Conservation (phyloP, 2,888 invertebrate species). For the Ennomos erosarius region DNA sequence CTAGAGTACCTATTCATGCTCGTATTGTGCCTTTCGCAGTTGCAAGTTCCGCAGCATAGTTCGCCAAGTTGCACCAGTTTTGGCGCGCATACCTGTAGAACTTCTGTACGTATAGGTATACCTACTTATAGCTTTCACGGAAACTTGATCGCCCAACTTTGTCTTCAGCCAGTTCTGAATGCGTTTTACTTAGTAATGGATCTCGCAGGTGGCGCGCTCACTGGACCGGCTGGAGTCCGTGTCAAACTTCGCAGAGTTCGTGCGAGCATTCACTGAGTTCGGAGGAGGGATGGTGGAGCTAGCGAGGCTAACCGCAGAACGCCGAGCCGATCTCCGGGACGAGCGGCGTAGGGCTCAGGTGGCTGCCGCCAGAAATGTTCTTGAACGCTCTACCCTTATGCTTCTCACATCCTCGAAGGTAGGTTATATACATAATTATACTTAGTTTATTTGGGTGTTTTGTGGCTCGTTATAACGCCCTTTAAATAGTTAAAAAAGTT, state of each 20-base stretch:
- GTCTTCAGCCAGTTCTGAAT: slow-evolving; percentile 33
- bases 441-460: too few species aligned
- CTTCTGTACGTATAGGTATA: too few species aligned
- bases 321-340: slow-evolving; percentile 94
- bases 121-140: slow-evolving; percentile 32
- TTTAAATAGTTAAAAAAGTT: too few species aligned
- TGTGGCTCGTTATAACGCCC: too few species aligned
- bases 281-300: slow-evolving; percentile 99
- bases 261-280: slow-evolving; percentile 99
- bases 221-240: slow-evolving; percentile 94
- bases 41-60: slow-evolving; percentile 28
- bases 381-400: slow-evolving; percentile 98
- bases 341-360: slow-evolving; percentile 98
- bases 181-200: slow-evolving; percentile 40
- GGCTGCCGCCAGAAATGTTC: slow-evolving; percentile 96
- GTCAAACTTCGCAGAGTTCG: slow-evolving; percentile 98
- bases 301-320: slow-evolving; percentile 95
- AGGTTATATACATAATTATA: slow-evolving; percentile 30
- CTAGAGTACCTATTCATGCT: too few species aligned
- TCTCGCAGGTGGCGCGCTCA: slow-evolving; percentile 89
- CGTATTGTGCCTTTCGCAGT: slow-evolving; percentile 13
- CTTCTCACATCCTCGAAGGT: slow-evolving; percentile 98
- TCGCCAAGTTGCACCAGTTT: slow-evolving; percentile 32
- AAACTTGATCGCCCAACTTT: slow-evolving; percentile 44
- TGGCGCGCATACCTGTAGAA: slow-evolving; percentile 18